Percentiles rank a stretch among this genome's conserved stretches.
Evolutionary conservation across 2,888 invertebrate genomes (phyloP).

Genomic region (Euplagia quadripunctaria): DNA sequence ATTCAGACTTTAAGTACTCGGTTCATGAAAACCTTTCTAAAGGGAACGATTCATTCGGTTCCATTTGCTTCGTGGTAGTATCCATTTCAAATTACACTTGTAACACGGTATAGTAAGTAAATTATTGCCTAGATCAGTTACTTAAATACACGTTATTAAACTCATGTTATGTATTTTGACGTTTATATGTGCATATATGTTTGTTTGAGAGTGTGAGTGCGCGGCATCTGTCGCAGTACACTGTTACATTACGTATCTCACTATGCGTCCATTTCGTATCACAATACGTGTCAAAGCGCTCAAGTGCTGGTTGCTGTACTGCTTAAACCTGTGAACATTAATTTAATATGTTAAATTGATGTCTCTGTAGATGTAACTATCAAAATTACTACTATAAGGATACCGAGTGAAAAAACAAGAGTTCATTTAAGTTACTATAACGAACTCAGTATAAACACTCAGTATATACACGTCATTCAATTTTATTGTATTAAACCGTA

Average conservation of each 20-base stretch:
- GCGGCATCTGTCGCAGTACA: slow-evolving; percentile 40
- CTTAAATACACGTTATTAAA: background rate
- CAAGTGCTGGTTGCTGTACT: slow-evolving; percentile 47
- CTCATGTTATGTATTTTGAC: background rate
- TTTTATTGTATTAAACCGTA: background rate
- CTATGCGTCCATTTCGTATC: slow-evolving; percentile 75
- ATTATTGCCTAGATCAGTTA: background rate
- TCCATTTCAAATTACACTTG: background rate
- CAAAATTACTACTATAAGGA: too few species aligned
- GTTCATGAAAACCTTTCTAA: slow-evolving; percentile 37
- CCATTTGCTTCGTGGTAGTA: background rate
- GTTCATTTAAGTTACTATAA: background rate
- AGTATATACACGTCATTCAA: too few species aligned
- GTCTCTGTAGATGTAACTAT: too few species aligned
- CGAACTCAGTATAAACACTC: background rate
- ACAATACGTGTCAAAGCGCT: slow-evolving; percentile 70
- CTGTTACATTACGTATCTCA: slow-evolving; percentile 65
- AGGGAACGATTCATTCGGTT: slow-evolving; percentile 20
- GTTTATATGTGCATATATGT: slow-evolving; percentile 7
- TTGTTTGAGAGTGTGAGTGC: slow-evolving; percentile 39
- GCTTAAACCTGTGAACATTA: slow-evolving; percentile 39
- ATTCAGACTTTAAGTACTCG: slow-evolving; percentile 48
- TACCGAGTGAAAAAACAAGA: background rate
- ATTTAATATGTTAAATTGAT: background rate
- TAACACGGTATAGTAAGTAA: background rate